Conservation (phyloP, 1,140 invertebrate genomes). For the Bursaphelenchus mucronatus region DNA sequence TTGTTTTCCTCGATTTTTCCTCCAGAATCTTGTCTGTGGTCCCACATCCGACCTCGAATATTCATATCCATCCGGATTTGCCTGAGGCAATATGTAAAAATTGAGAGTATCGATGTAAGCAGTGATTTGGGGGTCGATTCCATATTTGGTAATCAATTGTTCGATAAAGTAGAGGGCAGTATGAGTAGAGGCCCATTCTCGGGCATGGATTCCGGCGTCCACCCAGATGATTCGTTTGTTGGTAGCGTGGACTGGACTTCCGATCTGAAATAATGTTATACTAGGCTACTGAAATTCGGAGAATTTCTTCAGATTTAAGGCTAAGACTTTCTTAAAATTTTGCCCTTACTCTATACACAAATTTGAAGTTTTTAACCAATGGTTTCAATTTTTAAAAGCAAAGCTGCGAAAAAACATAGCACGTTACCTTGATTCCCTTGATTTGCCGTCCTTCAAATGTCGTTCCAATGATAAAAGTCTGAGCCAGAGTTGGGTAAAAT, state of each 20-base stretch:
- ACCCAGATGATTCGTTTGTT: slow-evolving; percentile 60
- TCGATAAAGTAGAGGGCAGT: slow-evolving; percentile 62
- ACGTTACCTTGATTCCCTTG: slow-evolving; percentile 62
- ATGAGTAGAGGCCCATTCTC: slow-evolving; percentile 62
- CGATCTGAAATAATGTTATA: slow-evolving; percentile 38
- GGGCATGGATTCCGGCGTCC: slow-evolving; percentile 62
- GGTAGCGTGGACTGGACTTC: slow-evolving; percentile 42
- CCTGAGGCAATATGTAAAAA: slow-evolving; percentile 62
- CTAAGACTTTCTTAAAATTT: too few species aligned
- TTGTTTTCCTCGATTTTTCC: slow-evolving; percentile 53
- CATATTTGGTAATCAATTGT: slow-evolving; percentile 53
- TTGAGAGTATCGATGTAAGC: slow-evolving; percentile 61
- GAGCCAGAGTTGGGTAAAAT: slow-evolving; percentile 60
- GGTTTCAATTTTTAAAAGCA: too few species aligned
- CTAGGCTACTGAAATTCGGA: too few species aligned
- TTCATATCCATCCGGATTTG: slow-evolving; percentile 63
- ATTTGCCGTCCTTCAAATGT: slow-evolving; percentile 62
- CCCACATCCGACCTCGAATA: slow-evolving; percentile 57
- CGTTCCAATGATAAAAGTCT: slow-evolving; percentile 61
- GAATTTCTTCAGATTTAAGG: not conserved
- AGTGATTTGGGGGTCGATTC: slow-evolving; percentile 49
- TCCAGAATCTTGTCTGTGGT: slow-evolving; percentile 57
- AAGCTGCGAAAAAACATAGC: not conserved
- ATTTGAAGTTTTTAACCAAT: too few species aligned
- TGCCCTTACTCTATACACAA: too few species aligned